Base-by-base conservation (phyloP, 2,797 vertebrate genomes). In the Apogon talboti region DNA sequence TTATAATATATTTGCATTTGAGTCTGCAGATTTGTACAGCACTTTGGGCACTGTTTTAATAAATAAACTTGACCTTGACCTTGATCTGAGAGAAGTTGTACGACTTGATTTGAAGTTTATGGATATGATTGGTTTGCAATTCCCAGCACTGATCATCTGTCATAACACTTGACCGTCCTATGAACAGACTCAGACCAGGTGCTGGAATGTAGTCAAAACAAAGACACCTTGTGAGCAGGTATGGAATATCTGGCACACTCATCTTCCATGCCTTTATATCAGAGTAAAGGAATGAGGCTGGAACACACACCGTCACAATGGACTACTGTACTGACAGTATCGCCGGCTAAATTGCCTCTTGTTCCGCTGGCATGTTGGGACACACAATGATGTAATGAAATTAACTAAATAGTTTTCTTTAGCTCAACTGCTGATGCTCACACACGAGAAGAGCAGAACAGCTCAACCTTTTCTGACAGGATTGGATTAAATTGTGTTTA, bases 201-300 rank as follows among this genome's bases (percentile, higher is more conserved):
- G 38, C 1, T 12, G 60, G 69, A 41, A 60, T 50, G 44, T 12
- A 41, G 21, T 6, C 0, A 24, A 12, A 45, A 84, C 62, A 74
- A 86, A 82, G 71, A 37, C 57, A 77, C 50, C 28, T 43, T 77
- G 38, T 74, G 15, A 15, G 49, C 15, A 44, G 50, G 13, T 30
- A 9, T 40, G 37, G 50, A 12, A 42, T 58, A 71, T 73, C 71
- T 60, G 70, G 43, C 68, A 67, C 42, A 47, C n/a, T 18, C 10
- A 65, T 77, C 77, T 58, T 70, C 33, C 37, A 8, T 11, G 55
- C 30, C 42, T 58, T 73, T 73, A 79, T 59, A 72, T 81, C 78
- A 76, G 30, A 46, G 43, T 68, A 45, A 2, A 74, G 54, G 75
- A 85, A 87, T 76, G 81, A 76, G 37, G 44, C 41, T 0, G n/a